Conservation (phyloP, 2,888 invertebrate genomes). For the Hirtodrosophila histrioides region DNA sequence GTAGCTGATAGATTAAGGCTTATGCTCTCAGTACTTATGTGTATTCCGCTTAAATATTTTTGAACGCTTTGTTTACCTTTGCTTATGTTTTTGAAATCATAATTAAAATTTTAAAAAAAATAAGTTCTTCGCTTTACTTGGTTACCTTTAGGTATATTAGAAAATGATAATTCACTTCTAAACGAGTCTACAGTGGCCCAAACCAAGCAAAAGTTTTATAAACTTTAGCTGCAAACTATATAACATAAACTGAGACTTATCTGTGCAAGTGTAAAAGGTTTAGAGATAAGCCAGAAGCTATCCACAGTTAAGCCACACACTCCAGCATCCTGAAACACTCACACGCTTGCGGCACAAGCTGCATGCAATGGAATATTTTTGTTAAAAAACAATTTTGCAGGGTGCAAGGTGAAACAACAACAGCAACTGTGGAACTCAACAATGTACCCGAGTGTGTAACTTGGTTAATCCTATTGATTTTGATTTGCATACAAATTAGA, state of each 20-base stretch:
- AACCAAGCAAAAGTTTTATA: constrained; percentile 21
- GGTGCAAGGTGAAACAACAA: constrained; percentile 7
- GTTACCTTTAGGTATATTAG: no score
- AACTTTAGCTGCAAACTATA: constrained; percentile 25
- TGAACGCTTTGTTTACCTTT: no score
- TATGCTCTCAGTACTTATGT: no score
- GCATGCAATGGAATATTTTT: constrained; percentile 63
- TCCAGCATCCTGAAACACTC: constrained; percentile 10
- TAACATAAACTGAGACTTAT: constrained; percentile 64
- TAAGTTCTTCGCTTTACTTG: no score
- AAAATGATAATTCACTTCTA: no score
- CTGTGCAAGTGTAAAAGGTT: constrained; percentile 63
- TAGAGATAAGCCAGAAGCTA: constrained; percentile 65
- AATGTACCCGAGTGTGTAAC: constrained; percentile 57
- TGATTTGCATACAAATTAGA: constrained; percentile 80
- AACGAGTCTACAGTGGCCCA: not conserved
- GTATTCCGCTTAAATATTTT: no score
- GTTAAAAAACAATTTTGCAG: constrained; percentile 62
- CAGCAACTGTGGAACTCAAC: constrained; percentile 25
- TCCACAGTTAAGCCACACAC: constrained; percentile 52
- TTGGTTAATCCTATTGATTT: constrained; percentile 82
- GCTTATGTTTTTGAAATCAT: no score
- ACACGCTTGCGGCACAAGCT: constrained; percentile 19
- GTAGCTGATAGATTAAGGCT: not conserved
- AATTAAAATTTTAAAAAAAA: no score